These are phyloP conservation scores for Scyliorhinus canicula DNA, from an alignment of 2,797 vertebrate species.

Conservation along the genomic window DNA sequence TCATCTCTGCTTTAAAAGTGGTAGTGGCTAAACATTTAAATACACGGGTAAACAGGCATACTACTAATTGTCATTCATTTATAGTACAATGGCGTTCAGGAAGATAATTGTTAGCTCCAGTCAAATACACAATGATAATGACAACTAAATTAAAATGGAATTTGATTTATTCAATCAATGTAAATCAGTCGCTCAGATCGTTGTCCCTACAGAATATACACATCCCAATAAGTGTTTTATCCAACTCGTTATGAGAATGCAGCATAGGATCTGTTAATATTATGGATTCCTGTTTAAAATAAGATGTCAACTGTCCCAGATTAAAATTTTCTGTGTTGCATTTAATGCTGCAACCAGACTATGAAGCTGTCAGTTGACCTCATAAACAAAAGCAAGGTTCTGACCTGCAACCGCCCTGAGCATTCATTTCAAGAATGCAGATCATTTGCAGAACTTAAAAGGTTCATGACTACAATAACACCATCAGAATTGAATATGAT, in stretches of 20 bases:
- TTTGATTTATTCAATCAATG: too few relatives aligned
- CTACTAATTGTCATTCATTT: neutral
- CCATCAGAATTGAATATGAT: neutral
- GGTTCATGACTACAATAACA: neutral
- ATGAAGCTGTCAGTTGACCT: neutral
- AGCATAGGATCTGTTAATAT: neutral
- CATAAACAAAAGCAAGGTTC: neutral
- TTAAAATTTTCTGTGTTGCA: neutral
- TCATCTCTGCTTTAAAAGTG: neutral
- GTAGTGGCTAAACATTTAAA: neutral
- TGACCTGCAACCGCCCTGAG: neutral
- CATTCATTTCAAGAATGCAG: neutral
- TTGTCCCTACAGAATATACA: neutral
- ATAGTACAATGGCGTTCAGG: too few relatives aligned
- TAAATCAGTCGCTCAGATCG: too few relatives aligned
- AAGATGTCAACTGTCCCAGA: neutral
- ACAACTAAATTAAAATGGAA: too few relatives aligned
- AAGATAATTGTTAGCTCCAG: neutral
- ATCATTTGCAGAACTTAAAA: neutral
- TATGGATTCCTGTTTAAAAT: neutral
- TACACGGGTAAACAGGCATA: neutral
- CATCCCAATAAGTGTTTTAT: neutral
- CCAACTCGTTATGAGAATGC: neutral
- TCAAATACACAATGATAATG: neutral
- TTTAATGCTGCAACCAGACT: neutral